These are phyloP conservation scores for Chaenogobius annularis DNA, from an alignment of 2,113 vertebrate genomes.

Conservation along the genomic window DNA sequence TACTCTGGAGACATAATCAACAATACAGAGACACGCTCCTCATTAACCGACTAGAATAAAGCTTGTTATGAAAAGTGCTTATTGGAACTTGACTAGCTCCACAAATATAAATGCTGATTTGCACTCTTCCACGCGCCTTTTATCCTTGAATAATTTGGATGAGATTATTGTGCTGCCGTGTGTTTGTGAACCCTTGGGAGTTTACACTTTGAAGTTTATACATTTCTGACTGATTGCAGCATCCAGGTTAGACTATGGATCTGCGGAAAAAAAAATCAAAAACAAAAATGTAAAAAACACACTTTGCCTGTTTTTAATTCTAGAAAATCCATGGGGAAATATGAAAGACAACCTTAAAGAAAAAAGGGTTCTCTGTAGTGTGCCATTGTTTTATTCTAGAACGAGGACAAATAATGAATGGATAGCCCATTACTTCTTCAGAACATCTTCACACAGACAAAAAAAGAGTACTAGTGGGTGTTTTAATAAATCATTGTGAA, in stretches of 20 bases:
- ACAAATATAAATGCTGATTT: constrained; percentile 71
- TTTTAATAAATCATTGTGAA: not conserved
- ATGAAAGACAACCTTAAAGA: not conserved
- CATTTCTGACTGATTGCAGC: not conserved
- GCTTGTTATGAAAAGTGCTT: constrained; percentile 56
- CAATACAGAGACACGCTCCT: constrained; percentile 50
- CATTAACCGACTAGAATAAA: constrained; percentile 50
- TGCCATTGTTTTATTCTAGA: not conserved
- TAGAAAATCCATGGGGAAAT: not conserved
- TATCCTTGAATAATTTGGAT: constrained; percentile 70
- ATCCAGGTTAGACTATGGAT: not conserved
- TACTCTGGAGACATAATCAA: constrained; percentile 45
- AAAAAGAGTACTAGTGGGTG: not conserved
- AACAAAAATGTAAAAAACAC: too few relatives aligned
- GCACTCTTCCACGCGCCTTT: constrained; percentile 59
- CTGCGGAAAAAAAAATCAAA: too few relatives aligned
- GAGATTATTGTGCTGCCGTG: constrained; percentile 39
- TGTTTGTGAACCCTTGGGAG: constrained; percentile 47
- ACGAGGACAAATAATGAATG: not conserved
- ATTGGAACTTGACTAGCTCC: constrained; percentile 55
- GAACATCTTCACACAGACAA: not conserved
- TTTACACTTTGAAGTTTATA: constrained; percentile 63
- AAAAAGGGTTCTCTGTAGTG: not conserved
- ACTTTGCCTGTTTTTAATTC: too few relatives aligned
- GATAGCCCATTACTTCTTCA: not conserved